Conservation (phyloP, 2,113 vertebrate genomes). For the Diphyllodes magnificus region DNA sequence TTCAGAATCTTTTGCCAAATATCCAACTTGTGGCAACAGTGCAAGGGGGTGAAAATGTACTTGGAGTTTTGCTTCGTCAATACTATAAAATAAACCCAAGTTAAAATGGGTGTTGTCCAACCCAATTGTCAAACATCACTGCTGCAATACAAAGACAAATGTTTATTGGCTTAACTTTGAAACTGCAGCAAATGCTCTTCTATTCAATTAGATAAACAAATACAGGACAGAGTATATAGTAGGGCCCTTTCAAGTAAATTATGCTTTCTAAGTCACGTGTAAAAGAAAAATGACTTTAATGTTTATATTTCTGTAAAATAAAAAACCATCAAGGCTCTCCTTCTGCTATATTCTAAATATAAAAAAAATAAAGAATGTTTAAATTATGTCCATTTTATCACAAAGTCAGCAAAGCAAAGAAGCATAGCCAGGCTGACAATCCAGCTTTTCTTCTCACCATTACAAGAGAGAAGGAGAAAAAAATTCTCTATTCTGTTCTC, state of each 20-base stretch:
- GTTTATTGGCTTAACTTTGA: conserved; percentile 57
- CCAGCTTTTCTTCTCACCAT: neutral
- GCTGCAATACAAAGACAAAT: conserved; percentile 45
- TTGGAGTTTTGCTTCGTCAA: neutral
- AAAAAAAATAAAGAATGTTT: neutral
- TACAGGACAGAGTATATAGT: conserved; percentile 48
- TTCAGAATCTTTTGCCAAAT: neutral
- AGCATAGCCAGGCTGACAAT: neutral
- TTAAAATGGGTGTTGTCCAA: conserved; percentile 42
- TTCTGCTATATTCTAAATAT: neutral
- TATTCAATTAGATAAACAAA: conserved; percentile 65
- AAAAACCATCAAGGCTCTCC: conserved; percentile 25
- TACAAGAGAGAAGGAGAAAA: neutral
- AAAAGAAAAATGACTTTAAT: conserved; percentile 47
- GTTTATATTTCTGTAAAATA: conserved; percentile 54
- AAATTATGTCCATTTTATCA: neutral
- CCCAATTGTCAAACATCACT: conserved; percentile 6
- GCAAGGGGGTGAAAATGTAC: neutral
- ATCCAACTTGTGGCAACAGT: neutral
- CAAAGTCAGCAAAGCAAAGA: neutral
- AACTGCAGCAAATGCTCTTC: conserved; percentile 52
- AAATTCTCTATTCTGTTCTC: neutral
- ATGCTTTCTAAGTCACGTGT: conserved; percentile 51
- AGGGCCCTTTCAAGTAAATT: conserved; percentile 59
- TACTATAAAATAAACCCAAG: conserved; percentile 31